These are phyloP conservation scores for Drosophila mayaguana DNA, from an alignment of 2,888 invertebrate genomes.

Conservation along the genomic window DNA sequence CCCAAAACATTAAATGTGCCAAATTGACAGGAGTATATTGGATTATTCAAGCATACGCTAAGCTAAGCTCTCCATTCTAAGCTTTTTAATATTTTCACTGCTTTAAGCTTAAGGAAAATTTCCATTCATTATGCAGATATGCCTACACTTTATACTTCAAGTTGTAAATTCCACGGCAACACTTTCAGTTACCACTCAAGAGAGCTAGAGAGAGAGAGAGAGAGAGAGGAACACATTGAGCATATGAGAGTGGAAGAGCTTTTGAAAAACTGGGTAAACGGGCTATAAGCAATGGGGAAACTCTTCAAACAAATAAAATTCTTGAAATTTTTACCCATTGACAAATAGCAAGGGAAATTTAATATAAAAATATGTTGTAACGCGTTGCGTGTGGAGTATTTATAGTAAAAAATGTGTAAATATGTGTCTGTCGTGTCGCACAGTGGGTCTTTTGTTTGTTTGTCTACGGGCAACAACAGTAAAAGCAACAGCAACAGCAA, in stretches of 20 bases:
- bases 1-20: too few species aligned
- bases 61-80: too few species aligned
- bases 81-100: background rate
- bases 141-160: conserved; percentile 6
- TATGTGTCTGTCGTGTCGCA: conserved; percentile 28
- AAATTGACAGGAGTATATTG: too few species aligned
- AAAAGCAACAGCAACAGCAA: conserved; percentile 21
- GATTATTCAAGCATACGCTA: too few species aligned
- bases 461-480: conserved; percentile 24
- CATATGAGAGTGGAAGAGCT: background rate
- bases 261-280: conserved; percentile 13
- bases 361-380: conserved; percentile 65
- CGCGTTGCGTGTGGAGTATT: conserved; percentile 44
- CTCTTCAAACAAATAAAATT: conserved; percentile 32
- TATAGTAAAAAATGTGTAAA: conserved; percentile 52
- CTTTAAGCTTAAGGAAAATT: conserved; percentile 8
- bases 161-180: conserved; percentile 48
- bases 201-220: background rate
- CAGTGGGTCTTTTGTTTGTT: conserved; percentile 48
- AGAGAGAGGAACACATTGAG: background rate
- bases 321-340: conserved; percentile 56
- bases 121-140: conserved; percentile 19
- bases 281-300: conserved; percentile 26
- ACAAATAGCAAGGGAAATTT: conserved; percentile 56
- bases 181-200: conserved; percentile 34